Evolutionary conservation across 1,140 invertebrate species (phyloP).

Genomic region (Piezodorus guildinii): DNA sequence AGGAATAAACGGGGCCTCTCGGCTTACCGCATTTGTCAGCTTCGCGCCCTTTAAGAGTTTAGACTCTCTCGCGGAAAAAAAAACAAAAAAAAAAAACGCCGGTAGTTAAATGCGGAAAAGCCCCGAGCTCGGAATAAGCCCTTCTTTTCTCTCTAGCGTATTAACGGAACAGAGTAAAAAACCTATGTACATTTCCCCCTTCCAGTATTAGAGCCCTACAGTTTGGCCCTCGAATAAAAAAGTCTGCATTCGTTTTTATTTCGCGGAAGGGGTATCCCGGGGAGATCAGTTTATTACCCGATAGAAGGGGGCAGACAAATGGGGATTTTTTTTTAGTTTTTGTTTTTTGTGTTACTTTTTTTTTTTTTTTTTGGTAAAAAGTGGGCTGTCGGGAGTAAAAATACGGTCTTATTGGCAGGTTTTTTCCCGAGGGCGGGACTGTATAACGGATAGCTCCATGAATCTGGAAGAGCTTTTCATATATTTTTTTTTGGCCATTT

Average conservation of each 20-base stretch:
- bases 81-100: background rate
- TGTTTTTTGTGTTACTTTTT: background rate
- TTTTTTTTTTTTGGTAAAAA: background rate
- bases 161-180: background rate
- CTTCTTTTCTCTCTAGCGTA: background rate
- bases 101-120: conserved; percentile 1
- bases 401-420: conserved; percentile 6
- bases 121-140: background rate
- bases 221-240: conserved; percentile 7
- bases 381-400: background rate
- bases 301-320: conserved; percentile 7
- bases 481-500: background rate
- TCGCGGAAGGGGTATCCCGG: background rate
- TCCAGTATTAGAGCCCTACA: background rate
- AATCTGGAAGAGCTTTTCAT: conserved; percentile 3
- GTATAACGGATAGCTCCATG: conserved; percentile 1
- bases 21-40: background rate
- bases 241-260: conserved; percentile 4
- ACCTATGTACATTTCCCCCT: conserved; percentile 8
- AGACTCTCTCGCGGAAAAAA: too few relatives aligned
- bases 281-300: conserved; percentile 7
- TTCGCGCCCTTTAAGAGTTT: background rate
- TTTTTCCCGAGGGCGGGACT: background rate
- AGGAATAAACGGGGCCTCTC: background rate
- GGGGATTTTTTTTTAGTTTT: background rate